These are phyloP conservation scores for Zophobas morio DNA, from an alignment of 1,140 invertebrate species.

Conservation along the genomic window DNA sequence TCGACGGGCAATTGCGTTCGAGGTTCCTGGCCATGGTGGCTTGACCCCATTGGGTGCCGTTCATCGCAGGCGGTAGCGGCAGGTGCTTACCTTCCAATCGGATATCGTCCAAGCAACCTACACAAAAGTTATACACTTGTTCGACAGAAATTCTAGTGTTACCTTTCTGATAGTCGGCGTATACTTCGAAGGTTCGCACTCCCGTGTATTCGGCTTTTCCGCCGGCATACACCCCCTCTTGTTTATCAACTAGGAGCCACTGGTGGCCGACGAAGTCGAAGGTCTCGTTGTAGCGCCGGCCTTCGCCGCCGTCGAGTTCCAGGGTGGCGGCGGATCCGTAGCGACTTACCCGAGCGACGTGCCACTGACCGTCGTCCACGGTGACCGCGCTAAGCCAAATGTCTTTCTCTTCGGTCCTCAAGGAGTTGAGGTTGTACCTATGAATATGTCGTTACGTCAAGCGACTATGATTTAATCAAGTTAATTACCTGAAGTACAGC, in stretches of 20 bases:
- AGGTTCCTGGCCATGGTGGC: constrained; percentile 93
- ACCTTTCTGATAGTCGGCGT: constrained; percentile 96
- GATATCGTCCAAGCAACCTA: constrained; percentile 88
- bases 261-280: constrained; percentile 93
- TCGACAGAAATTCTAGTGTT: constrained; percentile 48
- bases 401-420: constrained; percentile 89
- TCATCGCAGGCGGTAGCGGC: constrained; percentile 92
- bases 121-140: constrained; percentile 1
- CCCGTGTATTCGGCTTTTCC: constrained; percentile 96
- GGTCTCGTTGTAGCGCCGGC: constrained; percentile 94
- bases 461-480: not conserved
- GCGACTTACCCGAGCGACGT: constrained; percentile 89
- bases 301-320: constrained; percentile 95
- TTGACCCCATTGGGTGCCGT: constrained; percentile 94
- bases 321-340: constrained; percentile 95
- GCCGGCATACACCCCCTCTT: constrained; percentile 94
- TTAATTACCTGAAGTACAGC: constrained; percentile 78
- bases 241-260: constrained; percentile 92
- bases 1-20: constrained; percentile 91
- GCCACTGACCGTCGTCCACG: constrained; percentile 98
- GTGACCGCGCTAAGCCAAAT: constrained; percentile 91
- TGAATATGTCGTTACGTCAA: not conserved
- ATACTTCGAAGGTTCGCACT: constrained; percentile 92
- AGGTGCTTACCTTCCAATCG: constrained; percentile 93
- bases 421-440: constrained; percentile 92